A percentile compares a stretch with the other conserved stretches of the same genome.
phyloP scores from a whole-genome alignment of 2,113 vertebrate genomes.

The Melanocharis versteri region DNA sequence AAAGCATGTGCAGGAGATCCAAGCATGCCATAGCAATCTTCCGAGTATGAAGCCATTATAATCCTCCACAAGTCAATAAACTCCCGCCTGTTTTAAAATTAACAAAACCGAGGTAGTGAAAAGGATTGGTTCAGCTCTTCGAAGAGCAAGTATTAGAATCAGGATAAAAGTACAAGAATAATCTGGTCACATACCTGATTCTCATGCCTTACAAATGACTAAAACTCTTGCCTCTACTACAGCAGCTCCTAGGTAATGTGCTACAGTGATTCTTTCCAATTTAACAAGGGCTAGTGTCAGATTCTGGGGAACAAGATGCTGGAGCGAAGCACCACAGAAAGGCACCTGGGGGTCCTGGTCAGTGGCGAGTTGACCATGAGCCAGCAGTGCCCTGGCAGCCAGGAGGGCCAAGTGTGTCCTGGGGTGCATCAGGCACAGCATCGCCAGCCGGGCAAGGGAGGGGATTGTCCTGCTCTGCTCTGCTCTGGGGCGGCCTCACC shows the following conservation, averaged over 20 bases:
- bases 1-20: background rate
- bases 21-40: background rate
- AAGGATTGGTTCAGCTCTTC: background rate
- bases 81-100: background rate
- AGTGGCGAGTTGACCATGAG: rapidly evolving
- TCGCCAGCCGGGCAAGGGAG: rapidly evolving
- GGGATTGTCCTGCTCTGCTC: background rate
- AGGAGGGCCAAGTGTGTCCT: rapidly evolving
- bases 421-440: background rate
- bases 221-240: background rate
- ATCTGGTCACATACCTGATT: background rate
- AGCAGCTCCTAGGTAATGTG: background rate
- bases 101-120: background rate
- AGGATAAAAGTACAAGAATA: background rate
- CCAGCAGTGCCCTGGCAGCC: background rate
- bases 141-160: background rate
- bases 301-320: background rate
- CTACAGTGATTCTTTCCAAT: background rate
- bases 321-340: background rate
- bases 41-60: background rate
- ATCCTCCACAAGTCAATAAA: background rate
- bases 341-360: background rate
- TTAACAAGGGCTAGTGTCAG: background rate
- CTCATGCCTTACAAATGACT: background rate
- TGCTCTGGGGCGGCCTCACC: rapidly evolving